These are phyloP conservation scores for Azorinus chamasolen DNA, from an alignment of 2,888 invertebrate genomes.

Conservation along the genomic window DNA sequence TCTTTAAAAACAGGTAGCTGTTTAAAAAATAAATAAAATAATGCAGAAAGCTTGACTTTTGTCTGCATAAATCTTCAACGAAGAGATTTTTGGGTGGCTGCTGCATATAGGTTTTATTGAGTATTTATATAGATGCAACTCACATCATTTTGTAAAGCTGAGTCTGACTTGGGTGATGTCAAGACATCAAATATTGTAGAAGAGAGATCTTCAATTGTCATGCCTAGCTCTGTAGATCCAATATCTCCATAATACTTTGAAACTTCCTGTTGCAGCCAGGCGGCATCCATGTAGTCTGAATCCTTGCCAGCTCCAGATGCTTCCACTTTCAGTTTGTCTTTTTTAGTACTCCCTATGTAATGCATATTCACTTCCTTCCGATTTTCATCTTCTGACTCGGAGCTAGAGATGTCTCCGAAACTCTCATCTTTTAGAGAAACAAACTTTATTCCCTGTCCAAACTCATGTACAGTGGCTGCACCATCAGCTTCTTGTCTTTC, in stretches of 20 bases:
- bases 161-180: conserved; percentile 78
- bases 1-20: no score
- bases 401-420: conserved; percentile 70
- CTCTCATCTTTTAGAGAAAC: conserved; percentile 14
- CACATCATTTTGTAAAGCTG: conserved; percentile 85
- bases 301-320: conserved; percentile 1
- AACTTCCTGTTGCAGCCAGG: conserved; percentile 72
- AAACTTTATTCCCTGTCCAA: conserved; percentile 80
- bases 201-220: conserved; percentile 79
- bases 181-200: conserved; percentile 83
- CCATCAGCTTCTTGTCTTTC: conserved; percentile 76
- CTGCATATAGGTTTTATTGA: no score
- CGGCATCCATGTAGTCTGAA: conserved; percentile 46
- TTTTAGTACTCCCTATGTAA: conserved; percentile 49
- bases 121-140: no score
- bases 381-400: conserved; percentile 77
- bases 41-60: no score
- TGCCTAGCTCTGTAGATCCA: conserved; percentile 70
- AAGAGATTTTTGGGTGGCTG: no score
- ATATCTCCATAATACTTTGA: conserved; percentile 67
- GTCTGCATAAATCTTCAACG: no score
- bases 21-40: no score
- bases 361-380: conserved; percentile 69
- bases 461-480: conserved; percentile 74
- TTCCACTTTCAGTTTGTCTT: conserved; percentile 17